These are phyloP conservation scores for Ceriagrion tenellum DNA, from an alignment of 2,888 invertebrate species.

Conservation along the genomic window DNA sequence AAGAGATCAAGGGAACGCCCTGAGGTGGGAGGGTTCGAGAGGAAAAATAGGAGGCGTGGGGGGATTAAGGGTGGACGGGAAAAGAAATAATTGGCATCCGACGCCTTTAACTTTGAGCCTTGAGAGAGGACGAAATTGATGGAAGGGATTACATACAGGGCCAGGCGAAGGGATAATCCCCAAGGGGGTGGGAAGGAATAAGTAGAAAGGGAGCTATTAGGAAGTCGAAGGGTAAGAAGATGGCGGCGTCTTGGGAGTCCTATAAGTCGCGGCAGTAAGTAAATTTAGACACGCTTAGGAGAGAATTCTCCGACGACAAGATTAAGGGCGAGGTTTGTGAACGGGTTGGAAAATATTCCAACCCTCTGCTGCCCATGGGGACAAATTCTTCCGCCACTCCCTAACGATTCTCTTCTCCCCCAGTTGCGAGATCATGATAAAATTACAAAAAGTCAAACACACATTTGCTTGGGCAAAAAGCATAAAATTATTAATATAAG, in stretches of 20 bases:
- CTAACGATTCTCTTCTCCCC: no score
- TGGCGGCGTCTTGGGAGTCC: neutral
- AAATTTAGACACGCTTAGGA: neutral
- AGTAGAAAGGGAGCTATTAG: neutral
- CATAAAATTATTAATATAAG: no score
- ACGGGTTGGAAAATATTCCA: neutral
- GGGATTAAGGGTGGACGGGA: neutral
- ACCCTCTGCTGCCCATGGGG: neutral
- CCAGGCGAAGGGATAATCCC: neutral
- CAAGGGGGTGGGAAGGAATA: neutral
- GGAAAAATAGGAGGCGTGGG: no score
- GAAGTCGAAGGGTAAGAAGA: neutral
- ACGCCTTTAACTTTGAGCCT: slow-evolving; percentile 7
- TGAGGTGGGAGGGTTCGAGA: neutral
- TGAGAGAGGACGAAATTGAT: neutral
- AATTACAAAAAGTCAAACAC: no score
- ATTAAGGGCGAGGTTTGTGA: neutral
- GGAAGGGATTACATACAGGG: neutral
- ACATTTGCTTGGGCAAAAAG: no score
- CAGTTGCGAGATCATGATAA: no score
- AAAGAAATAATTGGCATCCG: slow-evolving; percentile 5
- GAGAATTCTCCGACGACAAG: neutral
- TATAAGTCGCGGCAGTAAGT: neutral
- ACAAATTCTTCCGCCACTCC: no score
- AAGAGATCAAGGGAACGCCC: neutral